Conservation (phyloP, 2,113 vertebrate species). For the Pagrus major region DNA sequence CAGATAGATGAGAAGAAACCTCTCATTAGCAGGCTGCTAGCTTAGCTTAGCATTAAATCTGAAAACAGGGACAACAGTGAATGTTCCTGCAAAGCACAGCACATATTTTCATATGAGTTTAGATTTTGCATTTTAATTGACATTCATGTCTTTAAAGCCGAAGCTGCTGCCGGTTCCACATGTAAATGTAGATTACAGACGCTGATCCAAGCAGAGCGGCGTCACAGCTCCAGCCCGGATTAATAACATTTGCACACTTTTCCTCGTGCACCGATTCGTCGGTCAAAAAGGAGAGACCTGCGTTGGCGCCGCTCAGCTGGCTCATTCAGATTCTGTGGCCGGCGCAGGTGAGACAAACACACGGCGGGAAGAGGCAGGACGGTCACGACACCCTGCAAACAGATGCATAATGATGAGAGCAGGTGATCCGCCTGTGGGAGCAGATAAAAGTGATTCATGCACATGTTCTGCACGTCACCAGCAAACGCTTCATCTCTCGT, state of each 20-base stretch:
- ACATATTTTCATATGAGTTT: not conserved
- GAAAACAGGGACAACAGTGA: too few species aligned
- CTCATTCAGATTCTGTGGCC: constrained; percentile 51
- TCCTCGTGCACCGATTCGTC: constrained; percentile 3
- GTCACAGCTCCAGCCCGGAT: not conserved
- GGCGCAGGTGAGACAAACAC: not conserved
- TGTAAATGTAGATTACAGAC: not conserved
- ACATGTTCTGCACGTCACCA: not conserved
- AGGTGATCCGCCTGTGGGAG: constrained; percentile 15
- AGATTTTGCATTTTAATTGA: not conserved
- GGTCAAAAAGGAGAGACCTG: constrained; percentile 19
- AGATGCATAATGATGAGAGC: constrained; percentile 31
- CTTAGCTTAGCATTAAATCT: too few species aligned
- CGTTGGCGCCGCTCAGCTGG: not conserved
- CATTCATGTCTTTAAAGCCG: not conserved
- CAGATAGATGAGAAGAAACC: too few species aligned
- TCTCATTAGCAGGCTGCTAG: too few species aligned
- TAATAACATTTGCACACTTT: not conserved
- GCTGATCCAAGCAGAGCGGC: not conserved
- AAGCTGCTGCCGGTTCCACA: not conserved
- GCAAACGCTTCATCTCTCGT: not conserved
- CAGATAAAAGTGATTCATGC: constrained; percentile 28
- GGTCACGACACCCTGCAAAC: constrained; percentile 40
- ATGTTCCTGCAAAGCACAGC: too few species aligned
- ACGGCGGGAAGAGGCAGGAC: not conserved